These are phyloP conservation scores for Pocillopora damicornis DNA, from an alignment of 64 coral and sea anemone genomes.

Conservation along the genomic window DNA sequence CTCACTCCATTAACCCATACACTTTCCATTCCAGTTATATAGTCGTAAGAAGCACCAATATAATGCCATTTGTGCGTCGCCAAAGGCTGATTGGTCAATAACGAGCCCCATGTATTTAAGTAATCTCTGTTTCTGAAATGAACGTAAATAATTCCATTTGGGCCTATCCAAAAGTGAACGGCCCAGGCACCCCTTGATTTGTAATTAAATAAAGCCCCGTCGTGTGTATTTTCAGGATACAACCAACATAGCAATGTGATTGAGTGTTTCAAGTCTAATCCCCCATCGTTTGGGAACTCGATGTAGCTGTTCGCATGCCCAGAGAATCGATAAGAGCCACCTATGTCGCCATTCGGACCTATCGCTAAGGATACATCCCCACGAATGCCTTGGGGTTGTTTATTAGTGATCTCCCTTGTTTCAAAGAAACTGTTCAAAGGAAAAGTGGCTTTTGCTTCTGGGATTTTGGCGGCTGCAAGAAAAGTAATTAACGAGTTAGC, in stretches of 20 bases:
- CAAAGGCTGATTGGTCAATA: too few species aligned
- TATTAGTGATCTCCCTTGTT: constrained; percentile 35
- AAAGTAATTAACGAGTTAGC: too few species aligned
- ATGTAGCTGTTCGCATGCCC: constrained; percentile 16
- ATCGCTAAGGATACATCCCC: neutral
- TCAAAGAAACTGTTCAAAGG: constrained; percentile 8
- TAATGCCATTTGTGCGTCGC: too few species aligned
- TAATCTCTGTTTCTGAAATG: too few species aligned
- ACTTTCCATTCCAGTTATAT: neutral
- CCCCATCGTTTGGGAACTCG: neutral
- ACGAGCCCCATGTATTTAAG: too few species aligned
- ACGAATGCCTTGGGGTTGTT: constrained; percentile 2
- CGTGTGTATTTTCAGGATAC: too few species aligned
- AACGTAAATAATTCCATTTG: neutral
- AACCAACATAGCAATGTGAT: too few species aligned
- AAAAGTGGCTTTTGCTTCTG: neutral
- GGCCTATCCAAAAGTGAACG: neutral
- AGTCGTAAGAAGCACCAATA: too few species aligned
- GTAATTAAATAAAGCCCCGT: too few species aligned
- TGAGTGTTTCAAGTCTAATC: too few species aligned
- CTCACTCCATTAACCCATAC: too few species aligned
- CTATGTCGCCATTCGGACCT: neutral
- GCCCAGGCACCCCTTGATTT: too few species aligned
- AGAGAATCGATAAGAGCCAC: constrained; percentile 7
- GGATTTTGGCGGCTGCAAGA: neutral